Percentiles rank a stretch among this genome's conserved stretches.
phyloP scores from a whole-genome alignment of 35 echinoderm and acorn worm species.

The Strongylocentrotus purpuratus region DNA sequence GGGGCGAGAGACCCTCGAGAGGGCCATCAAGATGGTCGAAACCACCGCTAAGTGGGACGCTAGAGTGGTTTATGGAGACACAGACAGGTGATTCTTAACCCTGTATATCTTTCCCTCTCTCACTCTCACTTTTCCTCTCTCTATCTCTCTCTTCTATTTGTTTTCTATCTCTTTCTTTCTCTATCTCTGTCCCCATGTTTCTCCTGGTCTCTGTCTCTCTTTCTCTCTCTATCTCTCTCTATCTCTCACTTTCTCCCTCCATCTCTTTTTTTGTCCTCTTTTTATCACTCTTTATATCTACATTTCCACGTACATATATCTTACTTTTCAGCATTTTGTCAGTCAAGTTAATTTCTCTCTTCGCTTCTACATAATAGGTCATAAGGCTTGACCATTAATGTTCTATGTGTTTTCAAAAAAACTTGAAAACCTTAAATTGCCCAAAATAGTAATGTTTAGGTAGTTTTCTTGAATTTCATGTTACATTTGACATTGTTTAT shows the following conservation, averaged over 20 bases:
- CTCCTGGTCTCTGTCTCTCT: no score
- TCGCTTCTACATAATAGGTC: not conserved
- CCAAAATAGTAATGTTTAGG: no score
- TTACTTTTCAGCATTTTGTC: not conserved
- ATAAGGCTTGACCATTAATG: no score
- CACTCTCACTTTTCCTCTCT: not conserved
- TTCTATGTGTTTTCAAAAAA: no score
- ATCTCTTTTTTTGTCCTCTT: not conserved
- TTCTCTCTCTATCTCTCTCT: no score
- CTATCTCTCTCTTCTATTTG: not conserved
- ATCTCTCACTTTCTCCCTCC: no score
- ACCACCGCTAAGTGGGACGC: slow-evolving; percentile 85
- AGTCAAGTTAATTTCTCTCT: not conserved
- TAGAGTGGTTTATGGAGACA: slow-evolving; percentile 93
- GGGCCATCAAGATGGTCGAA: slow-evolving; percentile 79
- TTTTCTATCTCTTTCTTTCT: not conserved
- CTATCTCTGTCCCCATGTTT: not conserved
- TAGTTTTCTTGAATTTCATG: no score
- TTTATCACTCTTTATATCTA: not conserved
- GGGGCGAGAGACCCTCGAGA: slow-evolving; percentile 88
- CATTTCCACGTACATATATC: not conserved
- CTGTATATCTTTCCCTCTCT: not conserved
- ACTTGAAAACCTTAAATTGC: no score
- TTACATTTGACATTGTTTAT: no score
- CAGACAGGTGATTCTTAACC: slow-evolving; percentile 77